Evolutionary conservation across 2,888 invertebrate genomes (phyloP), one percentile per base, ranked within the genome.

Genomic region (Leucoptera coffeella): DNA sequence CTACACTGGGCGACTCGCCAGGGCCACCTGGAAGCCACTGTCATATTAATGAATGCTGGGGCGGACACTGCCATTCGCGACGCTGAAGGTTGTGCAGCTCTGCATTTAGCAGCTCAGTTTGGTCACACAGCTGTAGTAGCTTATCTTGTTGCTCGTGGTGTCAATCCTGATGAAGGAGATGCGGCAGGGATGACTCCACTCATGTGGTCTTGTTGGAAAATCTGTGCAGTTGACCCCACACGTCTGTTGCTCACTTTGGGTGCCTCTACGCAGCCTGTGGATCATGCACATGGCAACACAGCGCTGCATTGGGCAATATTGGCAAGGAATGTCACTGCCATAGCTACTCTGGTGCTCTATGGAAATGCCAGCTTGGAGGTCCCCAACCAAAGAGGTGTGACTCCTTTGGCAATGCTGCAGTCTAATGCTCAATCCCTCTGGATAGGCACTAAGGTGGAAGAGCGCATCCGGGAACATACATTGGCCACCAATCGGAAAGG

Each of bases 121-220:
- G 95, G 95, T 4, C 94, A 95, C 58, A 96, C 97, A 9, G 88
- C 95, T 14, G 82, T 99, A 36, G 94, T 93, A 27, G 97, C 96
- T 3, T 99, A 97, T 65, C 80, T 99, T 41, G 83, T 97, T 38
- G 96, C 97, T 27, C 88, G 93, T 52, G 95, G 95, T 21, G 83
- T 86, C 24, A 81, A 86, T 55, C 85, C 92, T 1, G 94, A 99
- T 62, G 56, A 36, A 34, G 39, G 82, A 24, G 97, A 99, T 60
- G 81, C 84, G 35, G 87, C 86, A 39, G 95, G 95, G 33, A 95
- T 97, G 92, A 97, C 97, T 10, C 87, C 97, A 25, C 76, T 96
- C 9, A 99, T 99, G 97, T 97, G 96, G 95, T 82, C 94, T 15
- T 84, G 90, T 28, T 93, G 92, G 78, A 86, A 94, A 73, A 86